phyloP scores from a whole-genome alignment of 2,888 invertebrate genomes.

The Thera britannica region DNA sequence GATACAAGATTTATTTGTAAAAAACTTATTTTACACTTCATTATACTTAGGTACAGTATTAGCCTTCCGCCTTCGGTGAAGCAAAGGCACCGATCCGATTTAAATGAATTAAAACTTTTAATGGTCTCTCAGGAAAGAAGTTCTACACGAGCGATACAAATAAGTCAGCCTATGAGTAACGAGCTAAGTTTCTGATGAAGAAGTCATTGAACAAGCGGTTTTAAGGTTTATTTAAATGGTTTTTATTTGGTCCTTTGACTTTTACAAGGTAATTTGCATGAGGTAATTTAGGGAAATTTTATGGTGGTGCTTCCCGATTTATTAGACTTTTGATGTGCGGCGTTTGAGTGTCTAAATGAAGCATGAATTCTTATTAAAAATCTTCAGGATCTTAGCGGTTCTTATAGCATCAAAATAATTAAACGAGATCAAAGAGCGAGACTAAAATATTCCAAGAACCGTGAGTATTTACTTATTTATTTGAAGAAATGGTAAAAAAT shows the following conservation, averaged over 20 bases:
- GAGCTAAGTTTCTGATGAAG: constrained; percentile 49
- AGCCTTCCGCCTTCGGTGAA: constrained; percentile 10
- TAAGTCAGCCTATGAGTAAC: constrained; percentile 53
- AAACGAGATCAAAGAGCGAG: no score
- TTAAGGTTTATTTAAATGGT: constrained; percentile 34
- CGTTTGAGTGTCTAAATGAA: neutral
- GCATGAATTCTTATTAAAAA: no score
- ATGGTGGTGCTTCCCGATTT: constrained; percentile 17
- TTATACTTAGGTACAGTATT: no score
- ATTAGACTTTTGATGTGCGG: constrained; percentile 1
- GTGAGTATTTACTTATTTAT: no score
- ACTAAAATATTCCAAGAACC: no score
- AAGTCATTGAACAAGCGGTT: constrained; percentile 39
- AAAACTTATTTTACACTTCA: no score
- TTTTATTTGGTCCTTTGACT: constrained; percentile 43
- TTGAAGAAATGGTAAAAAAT: no score
- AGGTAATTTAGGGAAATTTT: constrained; percentile 28
- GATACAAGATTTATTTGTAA: no score
- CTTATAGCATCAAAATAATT: no score
- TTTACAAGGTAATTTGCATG: constrained; percentile 46
- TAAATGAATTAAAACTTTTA: constrained; percentile 68
- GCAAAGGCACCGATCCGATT: constrained; percentile 7
- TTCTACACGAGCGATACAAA: constrained; percentile 52
- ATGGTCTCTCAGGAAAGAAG: constrained; percentile 53
- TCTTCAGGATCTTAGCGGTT: neutral